These are phyloP conservation scores for Microdon myrmicae DNA, from an alignment of 2,888 invertebrate genomes.

Conservation along the genomic window DNA sequence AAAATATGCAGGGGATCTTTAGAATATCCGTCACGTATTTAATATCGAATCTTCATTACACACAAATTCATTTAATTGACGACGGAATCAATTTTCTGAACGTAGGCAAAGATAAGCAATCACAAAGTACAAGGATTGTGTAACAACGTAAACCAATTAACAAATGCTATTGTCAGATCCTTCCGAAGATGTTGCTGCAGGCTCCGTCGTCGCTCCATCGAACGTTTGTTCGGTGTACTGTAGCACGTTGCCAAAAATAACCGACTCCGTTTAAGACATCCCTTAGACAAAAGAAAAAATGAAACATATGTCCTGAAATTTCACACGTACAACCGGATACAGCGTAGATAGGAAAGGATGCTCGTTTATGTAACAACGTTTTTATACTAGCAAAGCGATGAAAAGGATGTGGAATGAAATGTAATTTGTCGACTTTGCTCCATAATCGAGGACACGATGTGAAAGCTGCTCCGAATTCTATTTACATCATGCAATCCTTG, in stretches of 20 bases:
- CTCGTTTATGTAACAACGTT: too few species aligned
- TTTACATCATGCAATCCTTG: constrained; percentile 55
- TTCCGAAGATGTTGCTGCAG: too few species aligned
- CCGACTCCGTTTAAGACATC: constrained; percentile 7
- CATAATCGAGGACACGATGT: too few species aligned
- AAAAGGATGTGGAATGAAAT: background rate
- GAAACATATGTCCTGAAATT: constrained; percentile 21
- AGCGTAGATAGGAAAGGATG: too few species aligned
- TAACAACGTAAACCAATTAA: too few species aligned
- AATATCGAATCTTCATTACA: constrained; percentile 14
- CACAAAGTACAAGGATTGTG: too few species aligned
- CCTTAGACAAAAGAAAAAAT: constrained; percentile 6
- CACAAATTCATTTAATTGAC: constrained; percentile 22
- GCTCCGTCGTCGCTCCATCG: too few species aligned
- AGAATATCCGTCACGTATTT: constrained; percentile 10
- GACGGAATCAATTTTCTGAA: constrained; percentile 29
- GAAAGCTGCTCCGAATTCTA: too few species aligned
- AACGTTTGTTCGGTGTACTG: too few species aligned
- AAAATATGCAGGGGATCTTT: too few species aligned
- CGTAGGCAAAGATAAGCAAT: constrained; percentile 18
- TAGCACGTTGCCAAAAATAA: background rate
- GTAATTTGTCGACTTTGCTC: constrained; percentile 9
- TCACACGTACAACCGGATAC: constrained; percentile 8
- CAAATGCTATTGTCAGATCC: too few species aligned
- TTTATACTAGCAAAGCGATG: too few species aligned